Evolutionary conservation across 2,888 invertebrate species (phyloP).

Genomic region (Cerastis rubricosa): DNA sequence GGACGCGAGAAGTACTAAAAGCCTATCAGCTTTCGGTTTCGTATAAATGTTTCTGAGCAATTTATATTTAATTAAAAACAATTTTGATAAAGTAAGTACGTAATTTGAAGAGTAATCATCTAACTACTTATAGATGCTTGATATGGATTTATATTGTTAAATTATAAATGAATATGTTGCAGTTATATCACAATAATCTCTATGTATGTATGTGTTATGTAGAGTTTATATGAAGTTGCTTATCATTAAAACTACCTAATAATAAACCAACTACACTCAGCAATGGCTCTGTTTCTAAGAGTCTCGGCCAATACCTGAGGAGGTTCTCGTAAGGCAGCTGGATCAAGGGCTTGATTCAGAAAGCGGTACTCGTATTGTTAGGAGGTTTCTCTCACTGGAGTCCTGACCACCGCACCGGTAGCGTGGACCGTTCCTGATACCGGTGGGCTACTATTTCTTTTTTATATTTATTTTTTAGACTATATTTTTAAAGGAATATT

Average conservation of each 20-base stretch:
- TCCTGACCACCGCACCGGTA: too few species aligned
- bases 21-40: constrained; percentile 6
- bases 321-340: too few species aligned
- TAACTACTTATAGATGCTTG: background rate
- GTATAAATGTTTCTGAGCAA: constrained; percentile 5
- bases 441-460: too few species aligned
- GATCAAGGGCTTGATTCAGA: too few species aligned
- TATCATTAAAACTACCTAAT: background rate
- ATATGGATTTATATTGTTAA: background rate
- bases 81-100: background rate
- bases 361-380: too few species aligned
- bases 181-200: background rate
- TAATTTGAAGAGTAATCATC: constrained; percentile 6
- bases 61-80: constrained; percentile 6
- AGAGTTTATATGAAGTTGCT: background rate
- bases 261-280: background rate
- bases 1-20: constrained; percentile 25
- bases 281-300: too few species aligned
- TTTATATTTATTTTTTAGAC: too few species aligned
- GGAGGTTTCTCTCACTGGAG: too few species aligned
- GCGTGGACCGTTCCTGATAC: too few species aligned
- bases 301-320: too few species aligned
- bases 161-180: background rate
- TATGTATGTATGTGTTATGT: too few species aligned
- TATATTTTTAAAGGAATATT: too few species aligned